phyloP scores from a whole-genome alignment of 1,140 invertebrate species.

The Eumaeus atala region DNA sequence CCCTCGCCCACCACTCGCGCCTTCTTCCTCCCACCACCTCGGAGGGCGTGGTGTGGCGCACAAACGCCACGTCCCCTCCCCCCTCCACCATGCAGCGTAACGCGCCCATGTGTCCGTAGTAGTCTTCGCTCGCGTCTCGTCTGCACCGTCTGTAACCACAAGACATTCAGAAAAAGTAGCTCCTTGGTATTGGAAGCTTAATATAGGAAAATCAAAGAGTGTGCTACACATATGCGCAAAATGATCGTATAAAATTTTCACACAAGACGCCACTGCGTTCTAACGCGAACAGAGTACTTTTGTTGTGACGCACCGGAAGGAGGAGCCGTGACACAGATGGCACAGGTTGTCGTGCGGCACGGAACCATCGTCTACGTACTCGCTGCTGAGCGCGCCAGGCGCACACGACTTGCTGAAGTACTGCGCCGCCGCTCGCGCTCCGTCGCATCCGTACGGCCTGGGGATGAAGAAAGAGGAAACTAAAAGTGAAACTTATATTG shows the following conservation, averaged over 20 bases:
- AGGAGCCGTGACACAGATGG: slow-evolving; percentile 93
- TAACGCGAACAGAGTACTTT: too few species aligned
- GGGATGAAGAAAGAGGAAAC: not conserved
- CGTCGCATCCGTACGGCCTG: slow-evolving; percentile 92
- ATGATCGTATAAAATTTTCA: too few species aligned
- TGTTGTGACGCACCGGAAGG: slow-evolving; percentile 78
- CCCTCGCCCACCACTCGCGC: slow-evolving; percentile 93
- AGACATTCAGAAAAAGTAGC: too few species aligned
- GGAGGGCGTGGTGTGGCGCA: slow-evolving; percentile 92
- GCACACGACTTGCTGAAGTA: slow-evolving; percentile 95
- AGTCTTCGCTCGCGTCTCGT: slow-evolving; percentile 56
- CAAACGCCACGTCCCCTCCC: slow-evolving; percentile 95
- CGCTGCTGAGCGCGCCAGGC: slow-evolving; percentile 89
- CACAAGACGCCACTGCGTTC: too few species aligned
- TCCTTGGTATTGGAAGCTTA: too few species aligned
- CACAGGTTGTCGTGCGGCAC: slow-evolving; percentile 93
- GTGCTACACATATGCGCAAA: too few species aligned
- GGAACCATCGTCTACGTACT: slow-evolving; percentile 81
- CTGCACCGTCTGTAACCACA: slow-evolving; percentile 42
- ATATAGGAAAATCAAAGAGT: too few species aligned
- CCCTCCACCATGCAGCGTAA: slow-evolving; percentile 95
- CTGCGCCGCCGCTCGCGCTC: slow-evolving; percentile 90
- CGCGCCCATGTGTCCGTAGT: slow-evolving; percentile 83
- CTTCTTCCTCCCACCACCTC: slow-evolving; percentile 94
- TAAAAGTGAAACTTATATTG: too few species aligned